These are phyloP conservation scores for Illadopsis cleaveri DNA, from an alignment of 2,113 vertebrate genomes.

Conservation along the genomic window DNA sequence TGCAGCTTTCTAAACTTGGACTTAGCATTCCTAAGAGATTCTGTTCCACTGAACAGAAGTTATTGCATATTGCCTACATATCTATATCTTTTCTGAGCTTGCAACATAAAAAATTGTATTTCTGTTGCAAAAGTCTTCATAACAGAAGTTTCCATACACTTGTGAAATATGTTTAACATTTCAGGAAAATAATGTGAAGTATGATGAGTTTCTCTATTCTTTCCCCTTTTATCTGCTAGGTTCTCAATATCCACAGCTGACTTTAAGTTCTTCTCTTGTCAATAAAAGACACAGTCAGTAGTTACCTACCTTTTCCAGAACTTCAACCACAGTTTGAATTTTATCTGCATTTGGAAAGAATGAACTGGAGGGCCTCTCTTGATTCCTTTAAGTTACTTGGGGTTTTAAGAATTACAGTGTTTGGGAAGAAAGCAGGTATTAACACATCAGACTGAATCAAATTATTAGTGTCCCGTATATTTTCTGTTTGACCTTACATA, in stretches of 20 bases:
- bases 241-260: not conserved
- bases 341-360: not conserved
- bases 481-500: not conserved
- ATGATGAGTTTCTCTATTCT: not conserved
- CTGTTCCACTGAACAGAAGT: not conserved
- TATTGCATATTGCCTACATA: no score
- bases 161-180: not conserved
- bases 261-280: not conserved
- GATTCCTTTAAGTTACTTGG: not conserved
- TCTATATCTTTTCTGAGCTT: not conserved
- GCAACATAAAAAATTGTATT: not conserved
- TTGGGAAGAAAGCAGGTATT: not conserved
- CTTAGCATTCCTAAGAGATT: not conserved
- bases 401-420: not conserved
- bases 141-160: not conserved
- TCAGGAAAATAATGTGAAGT: not conserved
- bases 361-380: not conserved
- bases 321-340: not conserved
- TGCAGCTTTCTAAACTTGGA: not conserved
- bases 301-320: not conserved
- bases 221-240: not conserved
- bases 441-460: not conserved
- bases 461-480: accelerated
- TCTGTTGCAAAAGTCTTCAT: not conserved
- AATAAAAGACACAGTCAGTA: not conserved